These are phyloP conservation scores for Xanthorhoe designata DNA, from an alignment of 2,888 invertebrate genomes.

Conservation along the genomic window DNA sequence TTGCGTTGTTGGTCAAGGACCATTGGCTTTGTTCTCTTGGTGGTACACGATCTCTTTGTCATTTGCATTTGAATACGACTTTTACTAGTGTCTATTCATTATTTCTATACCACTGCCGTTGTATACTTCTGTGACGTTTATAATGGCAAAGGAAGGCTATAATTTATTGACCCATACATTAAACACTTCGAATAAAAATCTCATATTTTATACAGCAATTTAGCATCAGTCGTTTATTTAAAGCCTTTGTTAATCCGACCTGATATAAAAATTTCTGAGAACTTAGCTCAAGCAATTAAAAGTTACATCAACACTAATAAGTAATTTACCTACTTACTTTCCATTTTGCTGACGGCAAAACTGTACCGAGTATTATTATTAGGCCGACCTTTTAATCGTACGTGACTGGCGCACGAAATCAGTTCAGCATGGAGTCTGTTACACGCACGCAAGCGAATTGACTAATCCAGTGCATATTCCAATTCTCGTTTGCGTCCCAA, in stretches of 20 bases:
- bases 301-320: constrained; percentile 3
- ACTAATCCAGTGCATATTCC: constrained; percentile 15
- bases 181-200: not conserved
- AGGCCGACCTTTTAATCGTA: constrained; percentile 30
- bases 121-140: not conserved
- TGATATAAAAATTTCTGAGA: not conserved
- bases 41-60: constrained; percentile 51
- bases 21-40: constrained; percentile 64
- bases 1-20: constrained; percentile 72
- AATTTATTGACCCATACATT: not conserved
- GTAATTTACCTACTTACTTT: too few relatives aligned
- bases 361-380: constrained; percentile 29
- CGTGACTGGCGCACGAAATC: constrained; percentile 26
- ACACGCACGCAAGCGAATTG: constrained; percentile 7
- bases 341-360: constrained; percentile 10
- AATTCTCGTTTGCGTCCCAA: constrained; percentile 34
- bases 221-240: too few relatives aligned
- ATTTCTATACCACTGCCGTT: constrained; percentile 11
- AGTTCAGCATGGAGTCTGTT: constrained; percentile 19
- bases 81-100: constrained; percentile 27
- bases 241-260: too few relatives aligned
- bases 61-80: constrained; percentile 41
- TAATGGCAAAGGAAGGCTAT: not conserved
- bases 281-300: not conserved
- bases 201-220: too few relatives aligned